phyloP scores from a whole-genome alignment of 1,140 invertebrate genomes.

The Drosophila miranda region DNA sequence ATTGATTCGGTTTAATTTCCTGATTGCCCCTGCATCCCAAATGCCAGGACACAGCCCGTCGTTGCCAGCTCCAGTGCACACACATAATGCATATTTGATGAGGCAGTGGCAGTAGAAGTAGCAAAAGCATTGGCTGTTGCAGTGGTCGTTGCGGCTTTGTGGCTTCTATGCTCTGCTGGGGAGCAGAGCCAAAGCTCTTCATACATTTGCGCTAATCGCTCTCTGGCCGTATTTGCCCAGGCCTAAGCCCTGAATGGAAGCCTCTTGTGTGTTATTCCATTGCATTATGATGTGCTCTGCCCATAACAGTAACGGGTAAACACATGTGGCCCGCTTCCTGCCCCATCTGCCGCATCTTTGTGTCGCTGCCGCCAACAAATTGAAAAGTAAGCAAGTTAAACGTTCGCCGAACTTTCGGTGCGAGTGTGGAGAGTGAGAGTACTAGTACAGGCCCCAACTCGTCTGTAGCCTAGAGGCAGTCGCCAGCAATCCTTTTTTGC shows the following conservation, averaged over 20 bases:
- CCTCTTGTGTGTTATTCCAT: constrained; percentile 54
- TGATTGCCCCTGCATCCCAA: constrained; percentile 17
- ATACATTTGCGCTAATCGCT: constrained; percentile 55
- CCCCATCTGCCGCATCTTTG: neutral
- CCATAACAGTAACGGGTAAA: constrained; percentile 38
- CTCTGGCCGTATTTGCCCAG: constrained; percentile 30
- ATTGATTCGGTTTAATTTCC: constrained; percentile 39
- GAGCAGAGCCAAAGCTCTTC: constrained; percentile 6
- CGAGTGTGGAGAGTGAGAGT: too few relatives aligned
- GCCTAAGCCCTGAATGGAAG: constrained; percentile 28
- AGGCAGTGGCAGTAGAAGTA: constrained; percentile 18
- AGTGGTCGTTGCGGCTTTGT: too few relatives aligned
- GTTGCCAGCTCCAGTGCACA: constrained; percentile 2
- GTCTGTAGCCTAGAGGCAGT: constrained; percentile 65
- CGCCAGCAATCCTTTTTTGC: constrained; percentile 51
- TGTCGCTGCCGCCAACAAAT: constrained; percentile 33
- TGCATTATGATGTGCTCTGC: constrained; percentile 51
- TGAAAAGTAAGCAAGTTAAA: constrained; percentile 76
- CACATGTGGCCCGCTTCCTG: constrained; percentile 29
- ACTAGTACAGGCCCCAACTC: constrained; percentile 20
- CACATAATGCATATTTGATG: constrained; percentile 57
- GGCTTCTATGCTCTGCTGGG: too few relatives aligned
- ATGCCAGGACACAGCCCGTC: neutral
- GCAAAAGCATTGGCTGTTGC: neutral
- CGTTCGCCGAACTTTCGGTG: constrained; percentile 57